These are phyloP conservation scores for Lycocerus yunnanus DNA, from an alignment of 2,888 invertebrate genomes.

Conservation along the genomic window DNA sequence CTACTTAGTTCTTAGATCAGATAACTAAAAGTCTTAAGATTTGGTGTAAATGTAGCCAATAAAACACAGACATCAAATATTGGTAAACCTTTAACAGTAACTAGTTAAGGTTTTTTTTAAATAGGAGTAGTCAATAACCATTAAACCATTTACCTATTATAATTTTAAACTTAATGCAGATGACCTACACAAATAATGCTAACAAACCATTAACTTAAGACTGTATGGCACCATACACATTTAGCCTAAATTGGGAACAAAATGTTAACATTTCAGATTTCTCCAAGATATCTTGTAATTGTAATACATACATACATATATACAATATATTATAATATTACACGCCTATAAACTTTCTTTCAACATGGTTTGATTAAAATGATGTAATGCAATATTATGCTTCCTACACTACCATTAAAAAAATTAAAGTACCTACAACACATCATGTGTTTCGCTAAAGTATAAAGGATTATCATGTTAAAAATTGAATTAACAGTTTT, in stretches of 20 bases:
- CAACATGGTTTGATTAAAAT: neutral
- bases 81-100: neutral
- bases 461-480: neutral
- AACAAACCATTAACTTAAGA: neutral
- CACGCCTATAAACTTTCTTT: neutral
- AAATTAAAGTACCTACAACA: neutral
- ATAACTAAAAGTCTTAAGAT: neutral
- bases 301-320: neutral
- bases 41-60: neutral
- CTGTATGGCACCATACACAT: neutral
- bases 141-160: neutral
- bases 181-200: neutral
- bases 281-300: neutral
- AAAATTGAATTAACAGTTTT: neutral
- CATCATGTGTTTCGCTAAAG: neutral
- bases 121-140: neutral
- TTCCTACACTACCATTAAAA: too few species aligned
- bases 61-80: neutral
- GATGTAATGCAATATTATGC: neutral
- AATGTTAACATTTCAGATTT: neutral
- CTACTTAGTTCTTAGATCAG: neutral
- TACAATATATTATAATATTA: neutral
- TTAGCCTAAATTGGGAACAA: neutral
- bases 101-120: neutral
- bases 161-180: neutral